Evolutionary conservation across 1,140 invertebrate genomes (phyloP).

Genomic region (Drosophila virilis): DNA sequence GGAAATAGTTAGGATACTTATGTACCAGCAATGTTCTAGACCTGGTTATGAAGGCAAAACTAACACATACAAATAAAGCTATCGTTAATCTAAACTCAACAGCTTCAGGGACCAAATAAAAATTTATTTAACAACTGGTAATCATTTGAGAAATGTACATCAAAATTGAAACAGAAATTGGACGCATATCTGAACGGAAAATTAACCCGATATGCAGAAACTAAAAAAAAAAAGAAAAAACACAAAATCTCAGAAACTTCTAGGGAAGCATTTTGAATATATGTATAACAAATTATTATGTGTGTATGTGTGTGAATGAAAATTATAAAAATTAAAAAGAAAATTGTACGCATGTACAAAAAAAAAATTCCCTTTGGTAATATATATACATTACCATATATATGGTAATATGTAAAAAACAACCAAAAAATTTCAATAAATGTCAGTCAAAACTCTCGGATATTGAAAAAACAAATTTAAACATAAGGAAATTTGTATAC

Average conservation of each 20-base stretch:
- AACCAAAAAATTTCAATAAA: constrained; percentile 26
- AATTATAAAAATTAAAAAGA: constrained; percentile 5
- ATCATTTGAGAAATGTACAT: constrained; percentile 34
- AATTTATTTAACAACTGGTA: constrained; percentile 63
- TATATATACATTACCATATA: constrained; percentile 37
- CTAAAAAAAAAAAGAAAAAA: constrained; percentile 34
- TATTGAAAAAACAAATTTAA: constrained; percentile 44
- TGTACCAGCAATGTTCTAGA: constrained; percentile 41
- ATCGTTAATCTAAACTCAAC: constrained; percentile 77
- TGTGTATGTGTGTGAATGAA: constrained; percentile 17
- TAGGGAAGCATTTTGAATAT: constrained; percentile 45
- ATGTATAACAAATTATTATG: constrained; percentile 17
- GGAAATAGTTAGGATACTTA: constrained; percentile 23
- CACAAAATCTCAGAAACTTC: constrained; percentile 24
- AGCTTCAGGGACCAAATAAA: constrained; percentile 79
- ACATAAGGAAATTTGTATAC: constrained; percentile 73
- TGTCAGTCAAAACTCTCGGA: constrained; percentile 29
- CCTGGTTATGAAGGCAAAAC: constrained; percentile 52
- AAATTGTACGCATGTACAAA: constrained; percentile 18
- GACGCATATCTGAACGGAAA: constrained; percentile 52
- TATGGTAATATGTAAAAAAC: constrained; percentile 41
- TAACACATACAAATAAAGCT: constrained; percentile 58
- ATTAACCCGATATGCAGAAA: constrained; percentile 26
- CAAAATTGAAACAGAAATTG: constrained; percentile 38
- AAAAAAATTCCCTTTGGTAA: constrained; percentile 59